A percentile compares a stretch with the other conserved stretches of the same genome.
Conservation (phyloP, 2,888 invertebrate genomes). For the Alitta virens region DNA sequence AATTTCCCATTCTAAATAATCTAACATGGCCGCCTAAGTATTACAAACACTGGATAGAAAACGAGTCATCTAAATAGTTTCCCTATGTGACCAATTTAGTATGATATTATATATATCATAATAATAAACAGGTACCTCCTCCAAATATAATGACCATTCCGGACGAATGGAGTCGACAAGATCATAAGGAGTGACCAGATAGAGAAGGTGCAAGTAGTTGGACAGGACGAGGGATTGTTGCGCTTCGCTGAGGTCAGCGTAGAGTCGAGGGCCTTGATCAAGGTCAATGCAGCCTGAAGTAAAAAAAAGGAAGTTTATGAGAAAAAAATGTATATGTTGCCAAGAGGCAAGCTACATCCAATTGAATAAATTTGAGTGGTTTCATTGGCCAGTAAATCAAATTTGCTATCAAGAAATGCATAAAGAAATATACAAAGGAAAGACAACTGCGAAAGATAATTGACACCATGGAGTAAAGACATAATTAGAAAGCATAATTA, state of each 20-base stretch:
- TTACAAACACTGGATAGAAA: not conserved
- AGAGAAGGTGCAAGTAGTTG: slow-evolving; percentile 82
- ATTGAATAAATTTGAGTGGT: too few relatives aligned
- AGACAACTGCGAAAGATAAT: too few relatives aligned
- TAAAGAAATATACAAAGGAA: too few relatives aligned
- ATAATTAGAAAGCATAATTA: too few relatives aligned
- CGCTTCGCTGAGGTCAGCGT: slow-evolving; percentile 72
- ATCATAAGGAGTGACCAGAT: slow-evolving; percentile 80
- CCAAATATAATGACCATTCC: slow-evolving; percentile 49
- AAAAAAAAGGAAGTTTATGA: too few relatives aligned
- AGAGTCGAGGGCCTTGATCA: slow-evolving; percentile 69
- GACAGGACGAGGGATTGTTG: slow-evolving; percentile 74
- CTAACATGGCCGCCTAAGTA: not conserved
- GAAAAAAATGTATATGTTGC: too few relatives aligned
- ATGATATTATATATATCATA: too few relatives aligned
- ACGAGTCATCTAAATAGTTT: not conserved
- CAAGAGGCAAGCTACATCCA: too few relatives aligned
- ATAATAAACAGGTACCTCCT: slow-evolving; percentile 39
- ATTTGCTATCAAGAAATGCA: too few relatives aligned
- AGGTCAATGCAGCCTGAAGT: slow-evolving; percentile 75
- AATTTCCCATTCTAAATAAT: too few relatives aligned
- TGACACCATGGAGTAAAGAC: too few relatives aligned
- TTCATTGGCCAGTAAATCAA: too few relatives aligned
- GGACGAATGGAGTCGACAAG: slow-evolving; percentile 52
- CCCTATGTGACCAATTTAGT: not conserved